Base-by-base conservation (phyloP, 2,888 invertebrate genomes). In the Yponomeuta evonymella region DNA sequence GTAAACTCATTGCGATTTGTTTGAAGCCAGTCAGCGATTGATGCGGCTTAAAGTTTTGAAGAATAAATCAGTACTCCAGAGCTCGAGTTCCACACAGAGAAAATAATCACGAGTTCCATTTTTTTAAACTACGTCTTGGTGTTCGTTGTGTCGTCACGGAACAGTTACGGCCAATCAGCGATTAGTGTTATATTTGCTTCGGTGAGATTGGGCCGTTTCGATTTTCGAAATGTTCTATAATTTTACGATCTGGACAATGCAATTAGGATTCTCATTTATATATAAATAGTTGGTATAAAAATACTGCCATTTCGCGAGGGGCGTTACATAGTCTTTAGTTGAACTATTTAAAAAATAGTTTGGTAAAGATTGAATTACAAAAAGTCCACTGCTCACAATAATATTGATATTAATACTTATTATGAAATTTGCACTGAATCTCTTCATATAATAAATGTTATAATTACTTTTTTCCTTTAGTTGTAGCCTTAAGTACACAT, bases 271-370 rank as follows among this genome's bases (percentile, higher is more conserved):
- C 51, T 58, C 51, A 58, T 58, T 58, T 58, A 15, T 12, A 6
- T 15, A 58, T 12, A 58, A 58, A 58, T 58, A 58, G 51, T 58
- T 58, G 15, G 12, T 58, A 58, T 58, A 15, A 58, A 58, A 58
- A 58, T 58, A 58, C 51, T 58, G 51, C 51, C 51, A 58, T 58
- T 58, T 58, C 12, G 51, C 51, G 51, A 58, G 75, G 81, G 83
- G 83, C 83, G 81, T 78, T 76, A 76, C 79, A 78, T 23, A 79
- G 83, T 83, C 86, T 90, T 89, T 89, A 85, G 51, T 86, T 83
- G 77, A 81, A 86, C 90, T 90, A 90, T 90, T 90, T 88, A 73
- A 82, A 77, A 89, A 90, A 90, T 90, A 90, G 90, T 88, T 81
- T 75, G 76, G 82, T 88, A 85, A 89, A 88, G 89, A 73, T 81